Evolutionary conservation across 2,888 invertebrate genomes (phyloP).

Genomic region (Suillia variegata): DNA sequence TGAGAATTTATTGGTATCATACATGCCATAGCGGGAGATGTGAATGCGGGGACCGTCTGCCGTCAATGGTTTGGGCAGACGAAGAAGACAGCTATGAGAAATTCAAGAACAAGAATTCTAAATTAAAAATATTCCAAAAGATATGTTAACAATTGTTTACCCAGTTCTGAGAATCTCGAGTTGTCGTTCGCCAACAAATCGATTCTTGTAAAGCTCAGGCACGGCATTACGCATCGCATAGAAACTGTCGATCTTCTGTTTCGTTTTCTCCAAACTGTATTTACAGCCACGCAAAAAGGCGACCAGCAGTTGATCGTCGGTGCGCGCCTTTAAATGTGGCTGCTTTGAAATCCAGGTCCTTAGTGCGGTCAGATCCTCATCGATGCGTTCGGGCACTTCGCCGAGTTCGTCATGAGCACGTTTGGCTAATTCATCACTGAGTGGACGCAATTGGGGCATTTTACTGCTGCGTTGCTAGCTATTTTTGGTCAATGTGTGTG

Average conservation of each 20-base stretch:
- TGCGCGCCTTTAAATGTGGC: constrained; percentile 61
- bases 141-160: constrained; percentile 32
- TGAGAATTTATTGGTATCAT: constrained; percentile 62
- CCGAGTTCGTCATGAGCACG: constrained; percentile 63
- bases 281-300: constrained; percentile 66
- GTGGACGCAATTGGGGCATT: constrained; percentile 52
- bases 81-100: constrained; percentile 45
- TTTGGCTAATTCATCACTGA: constrained; percentile 45
- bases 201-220: constrained; percentile 66
- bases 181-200: constrained; percentile 51
- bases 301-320: constrained; percentile 63
- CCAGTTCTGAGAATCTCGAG: constrained; percentile 51
- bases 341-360: constrained; percentile 65
- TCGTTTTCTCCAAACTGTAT: constrained; percentile 65
- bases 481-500: no score
- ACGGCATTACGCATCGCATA: constrained; percentile 66
- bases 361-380: constrained; percentile 58
- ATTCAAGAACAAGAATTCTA: background rate
- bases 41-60: constrained; percentile 64
- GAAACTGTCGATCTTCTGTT: constrained; percentile 66
- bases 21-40: constrained; percentile 64
- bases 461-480: background rate
- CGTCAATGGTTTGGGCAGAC: constrained; percentile 54
- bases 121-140: fast-evolving
- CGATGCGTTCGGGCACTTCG: constrained; percentile 61